Evolutionary conservation across 2,888 invertebrate genomes (phyloP).

Genomic region (Drosophila seclusa): DNA sequence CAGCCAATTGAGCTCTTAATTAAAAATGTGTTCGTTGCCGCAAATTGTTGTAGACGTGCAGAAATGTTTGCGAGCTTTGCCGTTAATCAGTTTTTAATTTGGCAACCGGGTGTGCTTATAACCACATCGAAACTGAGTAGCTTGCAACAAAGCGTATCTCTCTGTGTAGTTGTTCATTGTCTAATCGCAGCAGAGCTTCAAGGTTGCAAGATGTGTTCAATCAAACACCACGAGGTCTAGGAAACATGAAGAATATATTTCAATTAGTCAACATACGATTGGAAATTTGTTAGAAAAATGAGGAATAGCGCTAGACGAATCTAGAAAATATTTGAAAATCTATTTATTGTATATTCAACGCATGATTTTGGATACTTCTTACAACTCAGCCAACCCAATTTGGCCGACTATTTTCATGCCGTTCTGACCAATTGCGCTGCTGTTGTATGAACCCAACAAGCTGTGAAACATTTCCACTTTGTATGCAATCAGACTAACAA

Average conservation of each 20-base stretch:
- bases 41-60: conserved; percentile 63
- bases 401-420: background rate
- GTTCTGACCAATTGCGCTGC: conserved; percentile 5
- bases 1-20: conserved; percentile 76
- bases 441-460: conserved; percentile 10
- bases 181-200: conserved; percentile 25
- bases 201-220: conserved; percentile 30
- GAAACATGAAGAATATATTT: no score
- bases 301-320: background rate
- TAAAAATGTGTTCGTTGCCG: conserved; percentile 55
- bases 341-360: background rate
- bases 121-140: conserved; percentile 5
- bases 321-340: background rate
- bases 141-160: background rate
- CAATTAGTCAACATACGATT: no score
- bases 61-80: conserved; percentile 38
- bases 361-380: background rate
- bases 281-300: background rate
- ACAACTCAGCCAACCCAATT: conserved; percentile 5
- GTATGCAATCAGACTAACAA: conserved; percentile 53
- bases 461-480: conserved; percentile 60
- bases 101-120: conserved; percentile 36
- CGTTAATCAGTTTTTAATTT: conserved; percentile 59
- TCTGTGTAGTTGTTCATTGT: background rate
- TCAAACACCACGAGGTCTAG: background rate